These are phyloP conservation scores for Holcopasites calliopsidis DNA, from an alignment of 1,140 invertebrate genomes.

Conservation along the genomic window DNA sequence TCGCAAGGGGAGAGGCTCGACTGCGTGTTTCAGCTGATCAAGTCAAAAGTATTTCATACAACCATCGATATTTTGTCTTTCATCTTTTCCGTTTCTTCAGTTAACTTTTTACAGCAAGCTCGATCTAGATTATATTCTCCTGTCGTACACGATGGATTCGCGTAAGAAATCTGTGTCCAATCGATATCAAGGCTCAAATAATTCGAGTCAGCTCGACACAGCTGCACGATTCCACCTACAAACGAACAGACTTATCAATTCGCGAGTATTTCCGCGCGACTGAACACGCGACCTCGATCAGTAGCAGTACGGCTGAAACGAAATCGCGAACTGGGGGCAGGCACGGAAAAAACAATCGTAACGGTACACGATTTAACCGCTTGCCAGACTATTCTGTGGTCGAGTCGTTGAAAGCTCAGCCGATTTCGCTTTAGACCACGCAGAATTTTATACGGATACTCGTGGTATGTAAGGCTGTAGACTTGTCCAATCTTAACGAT, in stretches of 20 bases:
- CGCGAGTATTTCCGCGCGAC: conserved; percentile 8
- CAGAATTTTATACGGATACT: neutral
- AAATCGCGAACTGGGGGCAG: neutral
- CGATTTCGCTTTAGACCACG: conserved; percentile 14
- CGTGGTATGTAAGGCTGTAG: neutral
- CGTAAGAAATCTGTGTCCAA: neutral
- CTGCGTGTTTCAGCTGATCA: neutral
- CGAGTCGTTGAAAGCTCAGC: neutral
- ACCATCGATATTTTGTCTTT: neutral
- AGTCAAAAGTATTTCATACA: conserved; percentile 43
- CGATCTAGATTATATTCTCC: neutral
- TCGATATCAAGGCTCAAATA: conserved; percentile 15
- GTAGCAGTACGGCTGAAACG: neutral
- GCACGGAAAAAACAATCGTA: neutral
- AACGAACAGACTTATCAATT: neutral
- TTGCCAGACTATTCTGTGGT: neutral
- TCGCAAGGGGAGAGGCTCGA: neutral
- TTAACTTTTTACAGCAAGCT: neutral
- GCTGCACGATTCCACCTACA: neutral
- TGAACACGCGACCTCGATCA: conserved; percentile 24
- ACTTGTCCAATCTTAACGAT: no score
- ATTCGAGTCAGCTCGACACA: neutral
- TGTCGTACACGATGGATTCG: neutral
- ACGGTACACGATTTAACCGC: neutral
- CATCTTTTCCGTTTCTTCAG: neutral